phyloP scores from a whole-genome alignment of 2,797 vertebrate species.

The Falco cherrug region DNA sequence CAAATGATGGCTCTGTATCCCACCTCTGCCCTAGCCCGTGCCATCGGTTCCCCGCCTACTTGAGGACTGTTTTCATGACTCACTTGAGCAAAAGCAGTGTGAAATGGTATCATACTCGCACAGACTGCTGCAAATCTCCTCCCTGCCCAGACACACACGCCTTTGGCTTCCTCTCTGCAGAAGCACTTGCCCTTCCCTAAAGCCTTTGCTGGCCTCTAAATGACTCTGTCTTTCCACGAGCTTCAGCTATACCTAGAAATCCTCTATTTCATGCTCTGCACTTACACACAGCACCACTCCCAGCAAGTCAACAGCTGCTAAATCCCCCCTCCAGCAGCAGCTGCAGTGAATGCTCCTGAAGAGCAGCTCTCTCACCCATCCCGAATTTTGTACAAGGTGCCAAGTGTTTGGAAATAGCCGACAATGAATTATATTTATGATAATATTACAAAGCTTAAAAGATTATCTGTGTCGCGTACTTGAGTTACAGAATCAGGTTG shows the following conservation, averaged over 20 bases:
- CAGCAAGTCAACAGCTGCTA: background rate
- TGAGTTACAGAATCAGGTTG: background rate
- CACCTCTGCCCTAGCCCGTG: background rate
- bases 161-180: background rate
- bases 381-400: background rate
- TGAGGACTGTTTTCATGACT: background rate
- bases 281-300: background rate
- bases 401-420: background rate
- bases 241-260: background rate
- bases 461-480: background rate
- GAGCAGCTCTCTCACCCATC: background rate
- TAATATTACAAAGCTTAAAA: background rate
- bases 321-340: background rate
- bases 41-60: rapidly evolving
- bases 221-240: background rate
- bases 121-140: background rate
- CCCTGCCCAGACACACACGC: rapidly evolving
- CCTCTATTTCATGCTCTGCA: background rate
- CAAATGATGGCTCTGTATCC: background rate
- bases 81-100: background rate
- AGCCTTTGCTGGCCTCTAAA: background rate
- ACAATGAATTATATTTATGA: background rate
- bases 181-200: background rate
- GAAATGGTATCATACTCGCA: rapidly evolving
- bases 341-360: background rate